A percentile compares a stretch with the other conserved stretches of the same genome.
Evolutionary conservation across 2,888 invertebrate genomes (phyloP).

Genomic region (Hypomecis atomaria): DNA sequence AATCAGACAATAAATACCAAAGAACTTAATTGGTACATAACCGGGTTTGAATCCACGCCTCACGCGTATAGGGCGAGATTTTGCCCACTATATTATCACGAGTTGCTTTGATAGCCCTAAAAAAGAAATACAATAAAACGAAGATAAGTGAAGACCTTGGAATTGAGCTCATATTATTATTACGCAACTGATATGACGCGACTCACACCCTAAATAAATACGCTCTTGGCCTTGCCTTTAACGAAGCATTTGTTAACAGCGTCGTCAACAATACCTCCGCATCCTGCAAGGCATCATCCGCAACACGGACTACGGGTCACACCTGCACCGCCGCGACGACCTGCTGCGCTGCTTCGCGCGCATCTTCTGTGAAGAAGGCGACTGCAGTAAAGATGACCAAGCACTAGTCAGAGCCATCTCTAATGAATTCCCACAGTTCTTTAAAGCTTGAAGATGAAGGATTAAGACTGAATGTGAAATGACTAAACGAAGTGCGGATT

Average conservation of each 20-base stretch:
- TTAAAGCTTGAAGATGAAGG: conserved; percentile 85
- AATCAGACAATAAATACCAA: no score
- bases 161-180: no score
- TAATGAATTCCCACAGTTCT: conserved; percentile 93
- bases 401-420: conserved; percentile 91
- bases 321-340: conserved; percentile 92
- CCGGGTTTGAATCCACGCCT: no score
- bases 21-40: no score
- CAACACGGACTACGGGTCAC: conserved; percentile 92
- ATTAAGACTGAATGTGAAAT: neutral
- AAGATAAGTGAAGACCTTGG: no score
- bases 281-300: conserved; percentile 92
- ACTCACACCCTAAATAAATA: no score
- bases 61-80: no score
- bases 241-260: conserved; percentile 65
- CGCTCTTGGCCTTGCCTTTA: no score
- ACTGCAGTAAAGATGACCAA: conserved; percentile 90
- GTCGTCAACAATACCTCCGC: conserved; percentile 91
- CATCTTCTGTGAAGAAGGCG: conserved; percentile 93
- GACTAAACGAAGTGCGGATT: neutral
- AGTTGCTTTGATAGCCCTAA: no score
- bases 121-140: no score
- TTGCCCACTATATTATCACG: no score
- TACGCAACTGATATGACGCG: no score
- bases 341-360: conserved; percentile 93